phyloP scores from a whole-genome alignment of 2,113 vertebrate species.

The Hirundichthys speculiger region DNA sequence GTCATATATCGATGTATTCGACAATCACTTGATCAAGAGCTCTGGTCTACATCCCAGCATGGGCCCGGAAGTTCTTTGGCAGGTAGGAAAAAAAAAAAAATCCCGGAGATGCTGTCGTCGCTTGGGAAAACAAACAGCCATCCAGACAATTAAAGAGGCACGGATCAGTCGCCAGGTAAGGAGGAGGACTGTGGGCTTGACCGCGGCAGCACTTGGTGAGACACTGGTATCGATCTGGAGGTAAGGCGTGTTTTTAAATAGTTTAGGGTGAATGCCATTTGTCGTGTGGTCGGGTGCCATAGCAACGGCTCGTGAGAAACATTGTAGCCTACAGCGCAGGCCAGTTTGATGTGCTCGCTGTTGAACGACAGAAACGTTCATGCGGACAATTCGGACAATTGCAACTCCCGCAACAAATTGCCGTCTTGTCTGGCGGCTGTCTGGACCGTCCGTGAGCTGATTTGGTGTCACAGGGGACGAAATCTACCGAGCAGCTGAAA shows the following conservation, averaged over 20 bases:
- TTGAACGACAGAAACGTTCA: slow-evolving; percentile 62
- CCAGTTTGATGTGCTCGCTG: slow-evolving; percentile 61
- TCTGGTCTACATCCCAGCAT: slow-evolving; percentile 79
- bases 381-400: slow-evolving; percentile 47
- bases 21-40: slow-evolving; percentile 66
- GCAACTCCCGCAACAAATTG: slow-evolving; percentile 61
- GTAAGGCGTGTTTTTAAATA: slow-evolving; percentile 61
- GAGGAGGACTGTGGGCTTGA: slow-evolving; percentile 34
- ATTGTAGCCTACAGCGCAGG: slow-evolving; percentile 49
- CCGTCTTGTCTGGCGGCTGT: slow-evolving; percentile 44
- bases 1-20: slow-evolving; percentile 79
- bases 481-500: slow-evolving; percentile 28
- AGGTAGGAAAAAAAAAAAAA: slow-evolving; percentile 53
- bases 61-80: slow-evolving; percentile 84
- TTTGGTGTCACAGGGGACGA: slow-evolving; percentile 27
- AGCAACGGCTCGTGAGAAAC: slow-evolving; percentile 79
- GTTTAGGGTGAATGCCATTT: slow-evolving; percentile 74
- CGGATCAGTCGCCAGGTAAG: slow-evolving; percentile 76
- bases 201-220: slow-evolving; percentile 39
- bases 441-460: slow-evolving; percentile 33
- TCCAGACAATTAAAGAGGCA: slow-evolving; percentile 72
- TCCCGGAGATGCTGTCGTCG: slow-evolving; percentile 85
- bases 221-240: slow-evolving; percentile 27
- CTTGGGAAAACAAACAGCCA: slow-evolving; percentile 83
- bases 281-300: slow-evolving; percentile 81